phyloP scores from a whole-genome alignment of 2,113 vertebrate species.

The Actenoides hombroni region DNA sequence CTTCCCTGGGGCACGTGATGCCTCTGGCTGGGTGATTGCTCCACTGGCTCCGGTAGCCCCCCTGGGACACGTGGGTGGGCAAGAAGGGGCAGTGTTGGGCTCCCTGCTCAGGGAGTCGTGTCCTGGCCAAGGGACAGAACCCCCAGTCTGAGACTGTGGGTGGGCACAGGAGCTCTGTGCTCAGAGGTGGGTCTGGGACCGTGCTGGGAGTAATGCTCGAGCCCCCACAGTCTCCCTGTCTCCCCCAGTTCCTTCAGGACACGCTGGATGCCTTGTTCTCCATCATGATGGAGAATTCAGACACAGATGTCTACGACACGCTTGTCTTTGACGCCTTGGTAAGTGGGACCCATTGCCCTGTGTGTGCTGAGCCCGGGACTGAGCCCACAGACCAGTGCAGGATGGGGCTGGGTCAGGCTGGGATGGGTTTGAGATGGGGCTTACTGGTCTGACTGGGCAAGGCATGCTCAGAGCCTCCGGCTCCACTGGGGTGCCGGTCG shows the following conservation, averaged over 20 bases:
- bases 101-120: neutral
- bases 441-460: neutral
- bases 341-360: neutral
- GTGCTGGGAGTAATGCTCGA: fast-evolving
- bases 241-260: slow-evolving; percentile 84
- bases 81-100: neutral
- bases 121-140: fast-evolving
- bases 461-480: neutral
- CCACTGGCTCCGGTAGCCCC: fast-evolving
- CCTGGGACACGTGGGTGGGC: neutral
- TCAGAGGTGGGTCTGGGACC: fast-evolving
- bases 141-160: neutral
- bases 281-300: slow-evolving; percentile 88
- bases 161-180: neutral
- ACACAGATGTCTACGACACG: slow-evolving; percentile 81
- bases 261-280: slow-evolving; percentile 86
- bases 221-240: neutral
- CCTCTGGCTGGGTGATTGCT: neutral
- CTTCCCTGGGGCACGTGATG: neutral
- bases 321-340: slow-evolving; percentile 86
- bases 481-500: fast-evolving
- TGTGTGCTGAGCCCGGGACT: fast-evolving
- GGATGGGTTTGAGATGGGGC: fast-evolving
- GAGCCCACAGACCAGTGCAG: neutral
- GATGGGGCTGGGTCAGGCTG: neutral